A percentile compares a stretch with the other conserved stretches of the same genome.
Evolutionary conservation across 2,113 vertebrate genomes (phyloP).

Genomic region (Corvus cornix): DNA sequence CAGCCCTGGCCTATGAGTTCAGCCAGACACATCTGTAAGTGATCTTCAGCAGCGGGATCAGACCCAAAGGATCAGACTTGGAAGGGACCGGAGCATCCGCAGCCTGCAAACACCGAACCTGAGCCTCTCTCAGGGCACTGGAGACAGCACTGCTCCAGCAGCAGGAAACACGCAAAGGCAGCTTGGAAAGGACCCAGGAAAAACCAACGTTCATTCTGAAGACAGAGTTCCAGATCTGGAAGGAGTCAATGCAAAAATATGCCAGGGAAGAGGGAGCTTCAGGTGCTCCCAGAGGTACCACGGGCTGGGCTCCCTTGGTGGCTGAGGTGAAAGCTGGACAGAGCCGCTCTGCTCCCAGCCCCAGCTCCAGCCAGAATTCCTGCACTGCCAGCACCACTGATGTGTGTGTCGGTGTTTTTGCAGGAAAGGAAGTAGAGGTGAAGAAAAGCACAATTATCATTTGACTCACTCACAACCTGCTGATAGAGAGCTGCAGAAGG

Average conservation of each 20-base stretch:
- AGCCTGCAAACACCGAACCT: slow-evolving; percentile 26
- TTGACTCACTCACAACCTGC: neutral
- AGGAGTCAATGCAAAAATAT: neutral
- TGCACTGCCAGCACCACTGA: neutral
- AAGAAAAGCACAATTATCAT: neutral
- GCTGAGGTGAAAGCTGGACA: neutral
- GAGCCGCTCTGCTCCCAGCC: neutral
- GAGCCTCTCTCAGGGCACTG: slow-evolving; percentile 50
- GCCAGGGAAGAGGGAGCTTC: neutral
- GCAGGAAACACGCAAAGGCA: slow-evolving; percentile 36
- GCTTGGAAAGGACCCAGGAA: slow-evolving; percentile 43
- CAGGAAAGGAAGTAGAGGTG: neutral
- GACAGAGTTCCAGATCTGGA: neutral
- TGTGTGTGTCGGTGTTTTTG: neutral
- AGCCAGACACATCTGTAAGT: slow-evolving; percentile 68
- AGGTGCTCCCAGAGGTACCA: neutral
- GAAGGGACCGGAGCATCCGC: slow-evolving; percentile 39
- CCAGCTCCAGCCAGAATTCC: neutral
- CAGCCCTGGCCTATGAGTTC: slow-evolving; percentile 52
- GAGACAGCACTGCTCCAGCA: neutral
- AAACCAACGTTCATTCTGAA: slow-evolving; percentile 3
- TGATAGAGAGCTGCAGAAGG: neutral
- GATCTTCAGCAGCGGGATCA: slow-evolving; percentile 46
- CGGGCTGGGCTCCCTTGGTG: neutral
- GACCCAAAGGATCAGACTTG: slow-evolving; percentile 59